These are phyloP conservation scores for Parasteatoda tepidariorum DNA, from an alignment of 1,140 invertebrate species.

Conservation along the genomic window DNA sequence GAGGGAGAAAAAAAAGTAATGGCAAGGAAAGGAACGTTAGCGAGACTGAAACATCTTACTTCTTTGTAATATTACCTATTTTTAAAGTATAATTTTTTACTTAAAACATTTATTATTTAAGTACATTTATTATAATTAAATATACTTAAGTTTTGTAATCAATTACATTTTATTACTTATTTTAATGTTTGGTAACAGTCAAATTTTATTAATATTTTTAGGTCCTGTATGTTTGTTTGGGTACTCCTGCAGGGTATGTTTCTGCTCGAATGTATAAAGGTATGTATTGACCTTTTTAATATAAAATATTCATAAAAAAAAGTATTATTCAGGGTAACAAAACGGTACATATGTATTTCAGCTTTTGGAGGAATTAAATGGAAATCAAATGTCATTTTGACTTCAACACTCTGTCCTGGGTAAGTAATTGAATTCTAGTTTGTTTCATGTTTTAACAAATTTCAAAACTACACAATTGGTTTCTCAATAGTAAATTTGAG, in stretches of 20 bases:
- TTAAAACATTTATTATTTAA: too few relatives aligned
- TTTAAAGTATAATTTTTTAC: too few relatives aligned
- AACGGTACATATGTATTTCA: conserved; percentile 57
- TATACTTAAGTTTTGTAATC: background rate
- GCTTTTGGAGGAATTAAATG: conserved; percentile 95
- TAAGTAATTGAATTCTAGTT: conserved; percentile 69
- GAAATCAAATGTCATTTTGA: conserved; percentile 97
- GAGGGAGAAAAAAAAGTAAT: too few relatives aligned
- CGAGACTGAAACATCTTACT: too few relatives aligned
- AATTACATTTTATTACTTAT: conserved; percentile 4
- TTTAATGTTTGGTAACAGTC: too few relatives aligned
- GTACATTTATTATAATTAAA: background rate
- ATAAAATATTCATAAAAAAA: too few relatives aligned
- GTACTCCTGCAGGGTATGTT: conserved; percentile 94
- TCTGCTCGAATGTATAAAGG: conserved; percentile 97
- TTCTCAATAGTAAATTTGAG: too few relatives aligned
- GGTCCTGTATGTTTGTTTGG: conserved; percentile 90
- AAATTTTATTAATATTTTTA: too few relatives aligned
- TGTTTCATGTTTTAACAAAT: too few relatives aligned
- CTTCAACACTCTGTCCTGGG: conserved; percentile 93
- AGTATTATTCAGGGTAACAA: background rate
- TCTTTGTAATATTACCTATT: too few relatives aligned
- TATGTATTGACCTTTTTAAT: conserved; percentile 60
- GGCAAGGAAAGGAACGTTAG: too few relatives aligned
- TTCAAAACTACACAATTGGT: too few relatives aligned